These are phyloP conservation scores for Epizoanthus rinbou DNA, from an alignment of 92 coral and sea anemone genomes.

Conservation along the genomic window DNA sequence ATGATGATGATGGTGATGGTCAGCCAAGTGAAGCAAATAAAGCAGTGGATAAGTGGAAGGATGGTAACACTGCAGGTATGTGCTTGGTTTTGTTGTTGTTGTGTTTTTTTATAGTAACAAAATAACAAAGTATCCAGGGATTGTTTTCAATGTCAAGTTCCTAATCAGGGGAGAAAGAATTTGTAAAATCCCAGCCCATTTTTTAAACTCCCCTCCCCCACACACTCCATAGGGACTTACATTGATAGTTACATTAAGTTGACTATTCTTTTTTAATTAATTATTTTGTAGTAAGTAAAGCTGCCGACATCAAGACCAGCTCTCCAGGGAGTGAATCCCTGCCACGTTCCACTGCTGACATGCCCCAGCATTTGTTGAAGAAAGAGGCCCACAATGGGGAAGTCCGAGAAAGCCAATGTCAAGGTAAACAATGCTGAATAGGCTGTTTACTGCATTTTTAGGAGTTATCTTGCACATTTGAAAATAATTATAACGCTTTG, in stretches of 20 bases:
- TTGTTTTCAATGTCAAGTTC: no score
- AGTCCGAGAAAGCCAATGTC: background rate
- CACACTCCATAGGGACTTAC: no score
- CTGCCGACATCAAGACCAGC: constrained; percentile 1
- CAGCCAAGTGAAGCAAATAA: background rate
- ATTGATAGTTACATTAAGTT: no score
- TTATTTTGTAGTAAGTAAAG: background rate
- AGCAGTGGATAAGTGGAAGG: background rate
- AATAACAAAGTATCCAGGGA: no score
- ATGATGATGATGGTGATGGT: background rate
- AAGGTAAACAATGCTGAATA: background rate
- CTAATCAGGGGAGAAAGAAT: no score
- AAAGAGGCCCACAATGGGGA: constrained; percentile 23
- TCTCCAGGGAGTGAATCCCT: background rate
- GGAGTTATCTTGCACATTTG: no score
- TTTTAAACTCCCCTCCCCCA: no score
- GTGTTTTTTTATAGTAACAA: no score
- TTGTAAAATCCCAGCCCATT: no score
- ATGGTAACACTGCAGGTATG: constrained; percentile 20
- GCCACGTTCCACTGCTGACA: background rate
- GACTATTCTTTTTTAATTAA: no score
- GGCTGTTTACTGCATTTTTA: background rate
- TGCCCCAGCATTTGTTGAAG: background rate
- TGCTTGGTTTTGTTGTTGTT: background rate
- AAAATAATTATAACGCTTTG: no score